Evolutionary conservation across 1,140 invertebrate genomes (phyloP), one percentile per base, ranked within the genome.

Genomic region (Drosophila biarmipes): DNA sequence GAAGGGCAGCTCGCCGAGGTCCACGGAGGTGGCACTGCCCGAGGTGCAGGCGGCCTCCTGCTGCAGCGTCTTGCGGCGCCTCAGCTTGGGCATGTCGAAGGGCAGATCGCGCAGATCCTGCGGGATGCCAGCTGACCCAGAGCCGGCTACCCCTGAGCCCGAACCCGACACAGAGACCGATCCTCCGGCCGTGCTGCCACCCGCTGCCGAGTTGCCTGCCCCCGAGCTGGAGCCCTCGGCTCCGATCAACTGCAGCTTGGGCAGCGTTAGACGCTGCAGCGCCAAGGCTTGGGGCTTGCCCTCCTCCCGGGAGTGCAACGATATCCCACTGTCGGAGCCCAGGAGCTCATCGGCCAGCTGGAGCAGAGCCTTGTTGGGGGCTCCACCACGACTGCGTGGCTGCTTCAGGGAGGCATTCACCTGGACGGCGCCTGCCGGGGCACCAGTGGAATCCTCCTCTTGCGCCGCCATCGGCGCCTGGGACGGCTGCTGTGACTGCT

Each of bases 21-120:
- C 96, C 11, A 96, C 95, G 6, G 95, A 95, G 3, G 95, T 95
- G 19, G 95, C 94, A 76, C 95, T 96, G 37, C 95, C 94, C 14
- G 95, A 95, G 34, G 95, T 96, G 43, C 94, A 95, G 8, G 94
- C 94, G 38, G 92, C 80, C 71, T 86, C 82, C 66, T 86, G 82
- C 35, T 86, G 82, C 74, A 86, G 11, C 37, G 94, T 93, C 67
- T 96, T 94, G 90, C 95, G 94, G 46, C 96, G 93, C 43, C 96
- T 93, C 53, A 97, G 91, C 90, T 98, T 98, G n/a, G 97, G 96
- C 96, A 97, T 97, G 74, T 97, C 96, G 78, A 97, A 97, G 0
- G 97, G 96, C 59, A 97, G 93, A 82, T 97, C 95, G 37, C 95
- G 93, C n/a, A 97, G 92, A 87, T 97, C 96, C 21, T 94, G 91